phyloP scores from a whole-genome alignment of 1,140 invertebrate genomes.

The Zeugodacus cucurbitae region DNA sequence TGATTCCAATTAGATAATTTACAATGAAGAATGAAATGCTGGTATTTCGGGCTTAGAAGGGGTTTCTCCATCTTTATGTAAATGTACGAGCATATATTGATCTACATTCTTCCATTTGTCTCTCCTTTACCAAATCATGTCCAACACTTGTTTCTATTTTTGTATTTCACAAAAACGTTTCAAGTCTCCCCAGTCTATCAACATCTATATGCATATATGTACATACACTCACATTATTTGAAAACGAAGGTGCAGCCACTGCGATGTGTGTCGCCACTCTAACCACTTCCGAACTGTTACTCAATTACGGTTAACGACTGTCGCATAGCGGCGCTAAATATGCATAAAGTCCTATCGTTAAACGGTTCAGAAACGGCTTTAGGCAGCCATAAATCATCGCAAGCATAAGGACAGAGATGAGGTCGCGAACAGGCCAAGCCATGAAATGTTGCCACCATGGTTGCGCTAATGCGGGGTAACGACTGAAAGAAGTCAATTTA shows the following conservation, averaged over 20 bases:
- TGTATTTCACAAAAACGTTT: not conserved
- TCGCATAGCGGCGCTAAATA: slow-evolving; percentile 14
- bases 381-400: slow-evolving; percentile 29
- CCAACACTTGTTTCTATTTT: not conserved
- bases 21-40: no score
- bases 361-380: slow-evolving; percentile 34
- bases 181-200: not conserved
- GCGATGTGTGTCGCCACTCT: not conserved
- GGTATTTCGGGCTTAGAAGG: no score
- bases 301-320: slow-evolving; percentile 2
- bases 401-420: slow-evolving; percentile 11
- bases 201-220: not conserved
- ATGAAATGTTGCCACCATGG: slow-evolving; percentile 28
- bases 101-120: no score
- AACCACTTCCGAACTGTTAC: slow-evolving; percentile 31
- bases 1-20: no score
- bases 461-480: slow-evolving; percentile 28
- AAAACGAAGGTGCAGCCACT: not conserved
- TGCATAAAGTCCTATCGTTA: slow-evolving; percentile 17
- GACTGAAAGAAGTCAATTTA: slow-evolving; percentile 28
- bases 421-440: not conserved
- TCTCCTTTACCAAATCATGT: no score
- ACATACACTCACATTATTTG: not conserved
- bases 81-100: no score
- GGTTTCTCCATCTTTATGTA: no score